A percentile compares a stretch with the other conserved stretches of the same genome.
These are phyloP conservation scores for Prolemur simus DNA, from an alignment of 2,113 vertebrate genomes.

Conservation along the genomic window DNA sequence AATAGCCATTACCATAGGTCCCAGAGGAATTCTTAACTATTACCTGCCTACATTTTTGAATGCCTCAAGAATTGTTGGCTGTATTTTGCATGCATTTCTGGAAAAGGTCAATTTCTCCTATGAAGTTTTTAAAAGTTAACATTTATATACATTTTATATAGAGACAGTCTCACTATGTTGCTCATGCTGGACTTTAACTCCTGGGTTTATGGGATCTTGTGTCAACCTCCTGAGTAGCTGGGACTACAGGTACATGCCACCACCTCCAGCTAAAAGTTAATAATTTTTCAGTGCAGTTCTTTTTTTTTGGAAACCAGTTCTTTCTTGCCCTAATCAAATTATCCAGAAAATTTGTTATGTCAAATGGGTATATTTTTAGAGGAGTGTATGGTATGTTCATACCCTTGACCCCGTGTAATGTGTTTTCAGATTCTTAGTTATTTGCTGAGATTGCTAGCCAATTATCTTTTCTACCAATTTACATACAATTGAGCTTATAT, in stretches of 20 bases:
- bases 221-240: not conserved
- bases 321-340: conserved; percentile 31
- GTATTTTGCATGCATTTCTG: conserved; percentile 18
- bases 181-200: not conserved
- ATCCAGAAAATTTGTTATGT: conserved; percentile 50
- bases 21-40: not conserved
- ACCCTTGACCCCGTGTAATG: conserved; percentile 37
- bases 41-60: not conserved
- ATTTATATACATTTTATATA: not conserved
- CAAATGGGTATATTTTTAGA: conserved; percentile 63
- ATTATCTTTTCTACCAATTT: conserved; percentile 26
- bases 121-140: not conserved
- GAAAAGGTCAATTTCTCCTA: not conserved
- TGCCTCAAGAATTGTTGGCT: conserved; percentile 9
- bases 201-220: not conserved
- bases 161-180: not conserved
- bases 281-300: conserved; percentile 7
- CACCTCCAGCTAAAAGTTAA: not conserved
- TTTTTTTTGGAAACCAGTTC: not conserved
- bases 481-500: conserved; percentile 13
- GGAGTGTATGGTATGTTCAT: not conserved
- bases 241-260: not conserved
- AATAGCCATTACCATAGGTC: not conserved
- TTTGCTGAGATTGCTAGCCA: conserved; percentile 28
- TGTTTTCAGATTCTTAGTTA: conserved; percentile 39